Base-by-base conservation (phyloP, 2,888 invertebrate species). In the Melieria picta region DNA sequence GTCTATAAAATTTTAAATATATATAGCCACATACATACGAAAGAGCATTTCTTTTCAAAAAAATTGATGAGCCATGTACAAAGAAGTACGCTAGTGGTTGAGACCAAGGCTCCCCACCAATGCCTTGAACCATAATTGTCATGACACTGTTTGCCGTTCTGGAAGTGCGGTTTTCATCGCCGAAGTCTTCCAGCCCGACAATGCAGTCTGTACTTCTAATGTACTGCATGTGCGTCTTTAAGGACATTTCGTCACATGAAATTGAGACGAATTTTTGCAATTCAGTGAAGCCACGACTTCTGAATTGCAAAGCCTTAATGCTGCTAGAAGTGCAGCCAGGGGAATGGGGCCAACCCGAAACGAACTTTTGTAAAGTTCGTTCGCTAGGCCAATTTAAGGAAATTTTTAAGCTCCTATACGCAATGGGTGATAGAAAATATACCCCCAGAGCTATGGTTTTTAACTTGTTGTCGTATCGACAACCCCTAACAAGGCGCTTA, bases 151-250 rank as follows among this genome's bases (percentile, higher is more conserved):
- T 52, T 43, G 9, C 42, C n/a, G 43, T 30, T 42, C 42, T 50
- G 30, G 65, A 13, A 13, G 50, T 64, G 7, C 42, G 56, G 56
- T 65, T 56, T n/a, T 65, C 45, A n/a, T 65, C 56, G 7, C 65
- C 65, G 11, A n/a, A 65, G 45, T 65, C 65, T 65, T 65, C 56
- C 13, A 65, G 56, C 30, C 65, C 65, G n/a, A 55, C 48, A 42
- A 64, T 64, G 10, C 42, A 52, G 9, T 64, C 64, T n/a, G 42
- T 13, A 48, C 52, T 4, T 30, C 50, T 64, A 52, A 42, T 50
- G 6, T 48, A 63, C 3, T 48, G 13, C 13, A 62, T 4, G 10
- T 47, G 11, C 10, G 6, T 5, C 30, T 13, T 63, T 16, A 63
- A 30, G 4, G 63, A n/a, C 63, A 63, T 63, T 30, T 30, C 30